Conservation (phyloP, 1,140 invertebrate species). For the Ephestia elutella region DNA sequence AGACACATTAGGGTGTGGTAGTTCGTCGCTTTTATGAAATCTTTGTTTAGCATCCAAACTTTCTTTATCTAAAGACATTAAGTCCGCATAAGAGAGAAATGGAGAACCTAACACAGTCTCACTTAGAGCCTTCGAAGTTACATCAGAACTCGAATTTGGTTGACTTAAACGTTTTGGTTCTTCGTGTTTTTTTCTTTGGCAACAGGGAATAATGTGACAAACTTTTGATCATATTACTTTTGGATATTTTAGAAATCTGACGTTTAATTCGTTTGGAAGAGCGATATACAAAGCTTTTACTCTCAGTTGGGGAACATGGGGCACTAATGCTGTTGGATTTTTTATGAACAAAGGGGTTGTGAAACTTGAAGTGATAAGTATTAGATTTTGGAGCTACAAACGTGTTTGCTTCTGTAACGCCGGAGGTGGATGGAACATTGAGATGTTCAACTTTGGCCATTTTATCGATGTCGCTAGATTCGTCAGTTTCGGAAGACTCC, state of each 20-base stretch:
- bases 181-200: slow-evolving; percentile 53
- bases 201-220: slow-evolving; percentile 62
- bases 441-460: slow-evolving; percentile 5
- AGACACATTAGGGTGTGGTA: slow-evolving; percentile 39
- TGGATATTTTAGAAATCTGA: slow-evolving; percentile 59
- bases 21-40: slow-evolving; percentile 59
- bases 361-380: slow-evolving; percentile 52
- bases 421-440: not conserved
- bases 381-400: slow-evolving; percentile 44
- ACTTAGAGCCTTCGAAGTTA: slow-evolving; percentile 51
- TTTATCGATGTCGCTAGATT: slow-evolving; percentile 3
- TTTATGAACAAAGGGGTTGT: slow-evolving; percentile 60
- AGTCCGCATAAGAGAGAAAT: slow-evolving; percentile 62
- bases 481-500: slow-evolving; percentile 4
- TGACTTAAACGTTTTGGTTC: slow-evolving; percentile 46
- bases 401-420: slow-evolving; percentile 23
- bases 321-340: slow-evolving; percentile 59
- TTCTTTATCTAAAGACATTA: slow-evolving; percentile 56
- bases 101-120: slow-evolving; percentile 62
- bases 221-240: slow-evolving; percentile 67
- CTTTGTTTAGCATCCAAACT: slow-evolving; percentile 31
- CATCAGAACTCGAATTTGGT: slow-evolving; percentile 50
- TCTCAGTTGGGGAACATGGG: slow-evolving; percentile 61
- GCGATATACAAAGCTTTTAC: slow-evolving; percentile 59
- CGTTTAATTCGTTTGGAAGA: slow-evolving; percentile 58